A percentile compares a stretch with the other conserved stretches of the same genome.
These are phyloP conservation scores for Neopelma chrysocephalum DNA, from an alignment of 2,797 vertebrate genomes.

Conservation along the genomic window DNA sequence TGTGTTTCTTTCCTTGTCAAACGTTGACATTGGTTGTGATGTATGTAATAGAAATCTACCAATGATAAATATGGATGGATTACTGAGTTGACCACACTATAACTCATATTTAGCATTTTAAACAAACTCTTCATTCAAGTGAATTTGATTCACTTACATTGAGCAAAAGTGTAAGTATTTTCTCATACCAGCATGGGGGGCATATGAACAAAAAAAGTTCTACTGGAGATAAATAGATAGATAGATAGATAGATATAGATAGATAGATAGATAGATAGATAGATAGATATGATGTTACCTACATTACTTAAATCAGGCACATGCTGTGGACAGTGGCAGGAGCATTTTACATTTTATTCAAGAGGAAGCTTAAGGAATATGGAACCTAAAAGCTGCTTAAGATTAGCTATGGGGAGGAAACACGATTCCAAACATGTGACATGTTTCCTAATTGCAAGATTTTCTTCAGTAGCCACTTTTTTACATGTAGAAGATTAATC, in stretches of 20 bases:
- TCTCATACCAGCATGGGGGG: rapidly evolving
- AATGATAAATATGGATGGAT: not conserved
- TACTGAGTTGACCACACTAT: not conserved
- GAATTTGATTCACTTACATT: not conserved
- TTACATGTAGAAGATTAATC: not conserved
- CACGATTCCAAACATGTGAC: not conserved
- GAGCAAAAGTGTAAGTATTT: not conserved
- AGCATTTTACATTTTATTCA: not conserved
- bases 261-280: too few species aligned
- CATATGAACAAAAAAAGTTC: not conserved
- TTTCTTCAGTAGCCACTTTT: not conserved
- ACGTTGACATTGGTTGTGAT: too few species aligned
- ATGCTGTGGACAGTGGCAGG: not conserved
- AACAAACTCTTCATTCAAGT: not conserved
- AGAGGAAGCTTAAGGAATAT: not conserved
- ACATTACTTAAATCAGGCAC: not conserved
- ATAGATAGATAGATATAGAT: too few species aligned
- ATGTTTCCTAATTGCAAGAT: not conserved
- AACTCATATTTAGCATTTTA: not conserved
- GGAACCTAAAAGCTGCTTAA: not conserved
- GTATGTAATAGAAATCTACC: not conserved
- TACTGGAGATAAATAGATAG: not conserved
- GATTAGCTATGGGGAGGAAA: not conserved
- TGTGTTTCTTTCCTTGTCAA: too few species aligned
- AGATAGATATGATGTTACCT: not conserved